Evolutionary conservation across 2,113 vertebrate species (phyloP).

Genomic region (Plestiodon gilberti): DNA sequence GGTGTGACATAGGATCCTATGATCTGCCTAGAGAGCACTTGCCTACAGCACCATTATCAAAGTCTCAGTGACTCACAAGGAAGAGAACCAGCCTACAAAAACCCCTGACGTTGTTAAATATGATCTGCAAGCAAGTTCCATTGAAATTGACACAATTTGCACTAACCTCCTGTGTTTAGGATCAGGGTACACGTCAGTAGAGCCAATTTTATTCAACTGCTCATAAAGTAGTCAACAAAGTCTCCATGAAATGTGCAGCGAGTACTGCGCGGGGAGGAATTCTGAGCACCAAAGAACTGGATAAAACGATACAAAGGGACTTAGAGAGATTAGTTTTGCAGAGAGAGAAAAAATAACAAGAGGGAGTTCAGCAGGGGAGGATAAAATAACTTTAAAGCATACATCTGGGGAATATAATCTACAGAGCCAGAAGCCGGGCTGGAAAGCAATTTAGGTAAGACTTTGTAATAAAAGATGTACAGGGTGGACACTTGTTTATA

Average conservation of each 20-base stretch:
- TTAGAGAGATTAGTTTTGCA: conserved; percentile 59
- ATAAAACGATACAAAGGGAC: conserved; percentile 53
- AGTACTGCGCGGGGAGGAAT: conserved; percentile 40
- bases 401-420: conserved; percentile 43
- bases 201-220: conserved; percentile 57
- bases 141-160: neutral
- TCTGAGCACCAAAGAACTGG: conserved; percentile 44
- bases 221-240: conserved; percentile 49
- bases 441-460: neutral
- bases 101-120: neutral
- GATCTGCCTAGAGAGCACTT: neutral
- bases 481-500: conserved; percentile 19
- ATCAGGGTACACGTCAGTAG: conserved; percentile 46
- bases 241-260: conserved; percentile 64
- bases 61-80: neutral
- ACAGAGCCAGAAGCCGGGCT: neutral
- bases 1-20: neutral
- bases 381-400: neutral
- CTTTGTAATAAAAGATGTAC: neutral
- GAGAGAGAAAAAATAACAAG: conserved; percentile 54
- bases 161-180: neutral
- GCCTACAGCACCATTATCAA: neutral
- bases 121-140: neutral
- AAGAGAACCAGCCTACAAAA: neutral
- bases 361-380: conserved; percentile 49